phyloP scores from a whole-genome alignment of 2,113 vertebrate genomes.

The Malurus alboscapulatus region DNA sequence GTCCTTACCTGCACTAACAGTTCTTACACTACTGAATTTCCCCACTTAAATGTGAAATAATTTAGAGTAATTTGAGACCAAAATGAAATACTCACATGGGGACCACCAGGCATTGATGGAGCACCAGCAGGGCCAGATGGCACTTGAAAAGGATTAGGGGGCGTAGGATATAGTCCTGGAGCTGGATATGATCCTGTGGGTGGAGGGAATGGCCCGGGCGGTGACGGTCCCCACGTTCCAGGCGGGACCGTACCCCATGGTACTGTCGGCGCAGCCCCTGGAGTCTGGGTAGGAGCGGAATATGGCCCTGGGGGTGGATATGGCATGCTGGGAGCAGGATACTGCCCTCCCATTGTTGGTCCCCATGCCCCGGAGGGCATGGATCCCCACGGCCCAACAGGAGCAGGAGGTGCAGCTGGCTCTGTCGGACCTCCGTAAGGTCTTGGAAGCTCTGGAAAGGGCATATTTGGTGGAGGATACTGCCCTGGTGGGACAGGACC shows the following conservation, averaged over 20 bases:
- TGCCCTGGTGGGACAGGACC: constrained; percentile 76
- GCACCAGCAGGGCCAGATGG: constrained; percentile 78
- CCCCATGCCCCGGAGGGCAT: constrained; percentile 79
- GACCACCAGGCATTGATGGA: constrained; percentile 76
- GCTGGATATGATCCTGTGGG: constrained; percentile 77
- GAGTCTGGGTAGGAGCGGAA: constrained; percentile 74
- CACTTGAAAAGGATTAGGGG: constrained; percentile 77
- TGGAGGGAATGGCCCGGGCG: constrained; percentile 76
- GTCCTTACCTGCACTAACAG: not conserved
- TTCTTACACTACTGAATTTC: accelerated
- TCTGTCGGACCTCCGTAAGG: constrained; percentile 77
- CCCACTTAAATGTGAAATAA: accelerated
- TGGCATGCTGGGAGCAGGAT: constrained; percentile 77
- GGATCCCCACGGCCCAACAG: constrained; percentile 78
- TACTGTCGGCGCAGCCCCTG: constrained; percentile 74
- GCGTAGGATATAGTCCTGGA: constrained; percentile 78
- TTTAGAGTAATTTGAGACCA: not conserved
- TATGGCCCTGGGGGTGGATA: constrained; percentile 80
- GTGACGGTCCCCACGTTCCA: constrained; percentile 78
- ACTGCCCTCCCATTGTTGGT: constrained; percentile 78
- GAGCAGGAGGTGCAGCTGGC: constrained; percentile 74
- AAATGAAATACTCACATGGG: constrained; percentile 72
- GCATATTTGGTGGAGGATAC: constrained; percentile 78
- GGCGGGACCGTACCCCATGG: constrained; percentile 80
- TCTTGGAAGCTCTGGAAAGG: constrained; percentile 78